A percentile compares a stretch with the other conserved stretches of the same genome.
Conservation (phyloP, 1,140 invertebrate genomes). For the Megalonaias nervosa region DNA sequence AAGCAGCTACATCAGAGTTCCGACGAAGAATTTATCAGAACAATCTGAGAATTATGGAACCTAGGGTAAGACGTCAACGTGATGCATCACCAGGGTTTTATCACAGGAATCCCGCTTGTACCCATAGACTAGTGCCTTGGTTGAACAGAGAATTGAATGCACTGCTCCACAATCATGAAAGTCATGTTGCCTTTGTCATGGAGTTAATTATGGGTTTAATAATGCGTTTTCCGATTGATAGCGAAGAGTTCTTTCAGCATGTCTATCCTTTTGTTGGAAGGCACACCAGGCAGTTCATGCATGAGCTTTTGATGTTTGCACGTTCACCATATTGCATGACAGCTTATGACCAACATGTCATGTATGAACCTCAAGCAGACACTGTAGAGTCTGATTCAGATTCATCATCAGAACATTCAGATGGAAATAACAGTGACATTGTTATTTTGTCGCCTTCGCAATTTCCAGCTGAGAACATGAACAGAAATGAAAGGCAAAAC, state of each 20-base stretch:
- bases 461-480: slow-evolving; percentile 5
- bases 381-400: slow-evolving; percentile 36
- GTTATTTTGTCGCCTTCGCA: slow-evolving; percentile 30
- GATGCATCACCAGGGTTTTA: slow-evolving; percentile 79
- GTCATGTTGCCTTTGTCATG: slow-evolving; percentile 78
- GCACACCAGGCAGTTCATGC: slow-evolving; percentile 82
- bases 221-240: slow-evolving; percentile 80
- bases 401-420: slow-evolving; percentile 24
- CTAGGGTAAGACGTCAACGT: slow-evolving; percentile 37
- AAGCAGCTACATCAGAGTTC: slow-evolving; percentile 69
- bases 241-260: slow-evolving; percentile 79
- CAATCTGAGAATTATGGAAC: slow-evolving; percentile 79
- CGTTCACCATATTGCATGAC: slow-evolving; percentile 87
- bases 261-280: slow-evolving; percentile 69
- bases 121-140: slow-evolving; percentile 89
- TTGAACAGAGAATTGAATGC: slow-evolving; percentile 88
- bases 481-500: slow-evolving; percentile 54
- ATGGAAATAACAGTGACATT: slow-evolving; percentile 38
- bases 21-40: slow-evolving; percentile 84
- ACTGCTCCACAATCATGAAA: slow-evolving; percentile 74
- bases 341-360: slow-evolving; percentile 74
- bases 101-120: slow-evolving; percentile 83
- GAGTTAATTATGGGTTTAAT: slow-evolving; percentile 81
- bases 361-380: slow-evolving; percentile 60
- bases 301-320: slow-evolving; percentile 91